Evolutionary conservation across 2,797 vertebrate species (phyloP).

Genomic region (Schizopygopsis pylzovi): DNA sequence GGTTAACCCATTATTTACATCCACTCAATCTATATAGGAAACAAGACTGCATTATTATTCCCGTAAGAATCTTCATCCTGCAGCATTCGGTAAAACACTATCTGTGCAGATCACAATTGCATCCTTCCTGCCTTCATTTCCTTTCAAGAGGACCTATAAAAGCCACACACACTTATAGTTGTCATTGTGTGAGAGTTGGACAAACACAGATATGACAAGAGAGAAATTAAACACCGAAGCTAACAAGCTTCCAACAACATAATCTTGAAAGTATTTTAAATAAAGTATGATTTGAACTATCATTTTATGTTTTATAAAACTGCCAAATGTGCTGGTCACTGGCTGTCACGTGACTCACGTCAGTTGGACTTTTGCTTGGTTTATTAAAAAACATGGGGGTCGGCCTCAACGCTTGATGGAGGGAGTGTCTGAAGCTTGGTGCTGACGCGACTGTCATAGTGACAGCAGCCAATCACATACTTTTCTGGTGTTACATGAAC

Average conservation of each 20-base stretch:
- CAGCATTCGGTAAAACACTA: constrained; percentile 15
- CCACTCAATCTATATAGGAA: constrained; percentile 24
- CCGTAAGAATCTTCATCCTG: constrained; percentile 10
- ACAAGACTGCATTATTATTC: constrained; percentile 35
- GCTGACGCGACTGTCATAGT: too few species aligned
- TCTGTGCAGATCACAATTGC: constrained; percentile 22
- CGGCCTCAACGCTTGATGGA: too few species aligned
- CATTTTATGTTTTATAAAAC: background rate
- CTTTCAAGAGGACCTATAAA: constrained; percentile 37
- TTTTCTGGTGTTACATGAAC: too few species aligned
- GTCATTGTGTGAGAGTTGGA: background rate
- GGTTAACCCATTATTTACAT: background rate
- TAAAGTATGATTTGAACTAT: background rate
- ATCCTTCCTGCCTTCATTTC: constrained; percentile 38
- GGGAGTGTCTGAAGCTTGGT: too few species aligned
- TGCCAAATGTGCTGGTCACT: background rate
- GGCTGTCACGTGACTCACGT: background rate
- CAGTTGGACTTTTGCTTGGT: background rate
- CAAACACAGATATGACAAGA: constrained; percentile 3
- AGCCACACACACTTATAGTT: background rate
- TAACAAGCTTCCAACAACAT: background rate
- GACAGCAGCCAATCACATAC: too few species aligned
- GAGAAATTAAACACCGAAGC: background rate
- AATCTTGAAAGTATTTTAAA: background rate
- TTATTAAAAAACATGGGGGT: background rate